Evolutionary conservation across 35 echinoderm and acorn worm species (phyloP).

Genomic region (Apostichopus parvimensis): DNA sequence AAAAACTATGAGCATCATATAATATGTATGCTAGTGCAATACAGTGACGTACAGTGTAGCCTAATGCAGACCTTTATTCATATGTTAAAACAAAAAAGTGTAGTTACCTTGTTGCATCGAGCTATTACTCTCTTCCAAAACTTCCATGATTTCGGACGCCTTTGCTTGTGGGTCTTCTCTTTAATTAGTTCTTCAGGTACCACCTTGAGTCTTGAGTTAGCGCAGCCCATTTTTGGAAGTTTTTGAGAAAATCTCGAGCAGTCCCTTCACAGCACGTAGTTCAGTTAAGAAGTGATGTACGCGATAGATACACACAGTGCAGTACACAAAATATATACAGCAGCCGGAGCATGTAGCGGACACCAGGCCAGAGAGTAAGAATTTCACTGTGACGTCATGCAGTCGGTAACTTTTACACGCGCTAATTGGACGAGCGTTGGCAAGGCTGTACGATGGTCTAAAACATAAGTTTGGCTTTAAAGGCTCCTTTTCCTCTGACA

Average conservation of each 20-base stretch:
- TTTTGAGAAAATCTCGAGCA: not conserved
- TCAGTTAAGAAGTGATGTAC: not conserved
- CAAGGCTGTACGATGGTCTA: not conserved
- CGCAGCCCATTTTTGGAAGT: slow-evolving; percentile 30
- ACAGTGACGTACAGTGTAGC: too few relatives aligned
- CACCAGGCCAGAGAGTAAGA: not conserved
- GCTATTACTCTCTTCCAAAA: slow-evolving; percentile 14
- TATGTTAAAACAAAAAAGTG: too few relatives aligned
- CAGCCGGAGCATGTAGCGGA: not conserved
- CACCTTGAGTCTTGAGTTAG: not conserved
- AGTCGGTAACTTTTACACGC: slow-evolving; percentile 6
- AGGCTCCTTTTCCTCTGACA: too few relatives aligned
- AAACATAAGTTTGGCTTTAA: not conserved
- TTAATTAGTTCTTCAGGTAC: not conserved
- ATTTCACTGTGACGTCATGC: slow-evolving; percentile 16
- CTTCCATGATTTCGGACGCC: slow-evolving; percentile 18
- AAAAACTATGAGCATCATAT: too few relatives aligned
- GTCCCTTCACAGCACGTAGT: not conserved
- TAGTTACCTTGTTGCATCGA: slow-evolving; percentile 15
- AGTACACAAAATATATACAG: not conserved
- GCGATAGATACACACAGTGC: not conserved
- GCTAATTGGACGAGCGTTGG: not conserved
- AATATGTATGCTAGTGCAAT: too few relatives aligned
- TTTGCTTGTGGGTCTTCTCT: slow-evolving; percentile 13
- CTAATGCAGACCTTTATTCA: too few relatives aligned